Percentiles rank a stretch among this genome's conserved stretches.
Conservation (phyloP, 1,140 invertebrate genomes). For the Papilio polytes region DNA sequence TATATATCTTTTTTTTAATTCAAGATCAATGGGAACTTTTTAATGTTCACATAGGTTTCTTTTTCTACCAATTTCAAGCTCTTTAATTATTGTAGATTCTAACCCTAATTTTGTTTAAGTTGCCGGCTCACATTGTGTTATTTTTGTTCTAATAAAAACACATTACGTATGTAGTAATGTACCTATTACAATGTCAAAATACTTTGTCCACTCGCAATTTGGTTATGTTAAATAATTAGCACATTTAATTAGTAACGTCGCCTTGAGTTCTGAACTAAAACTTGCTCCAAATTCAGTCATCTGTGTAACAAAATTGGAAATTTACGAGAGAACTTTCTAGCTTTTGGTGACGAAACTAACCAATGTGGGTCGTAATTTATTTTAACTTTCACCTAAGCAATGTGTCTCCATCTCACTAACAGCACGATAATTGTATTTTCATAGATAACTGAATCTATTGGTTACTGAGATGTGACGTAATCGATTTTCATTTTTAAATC, state of each 20-base stretch:
- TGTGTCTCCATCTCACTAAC: not conserved
- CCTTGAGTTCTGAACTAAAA: not conserved
- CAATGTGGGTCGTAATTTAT: not conserved
- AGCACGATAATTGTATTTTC: not conserved
- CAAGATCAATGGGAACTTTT: too few species aligned
- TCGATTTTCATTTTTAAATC: too few species aligned
- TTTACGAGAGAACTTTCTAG: conserved; percentile 18
- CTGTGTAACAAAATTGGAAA: conserved; percentile 13
- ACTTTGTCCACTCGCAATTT: not conserved
- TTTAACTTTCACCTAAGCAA: not conserved
- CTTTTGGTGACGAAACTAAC: not conserved
- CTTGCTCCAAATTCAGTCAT: conserved; percentile 2
- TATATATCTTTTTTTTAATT: too few species aligned
- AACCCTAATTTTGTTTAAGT: too few species aligned
- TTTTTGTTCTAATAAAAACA: not conserved
- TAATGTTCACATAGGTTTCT: too few species aligned
- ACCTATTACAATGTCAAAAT: not conserved
- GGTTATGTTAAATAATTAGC: conserved; percentile 2
- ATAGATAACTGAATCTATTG: not conserved
- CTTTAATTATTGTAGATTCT: too few species aligned
- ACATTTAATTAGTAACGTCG: conserved; percentile 8
- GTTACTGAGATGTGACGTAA: too few species aligned
- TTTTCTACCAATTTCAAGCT: too few species aligned
- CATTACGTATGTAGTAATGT: not conserved
- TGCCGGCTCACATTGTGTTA: too few species aligned